A percentile compares a stretch with the other conserved stretches of the same genome.
Evolutionary conservation across 2,888 invertebrate species (phyloP).

Genomic region (Tubulanus polymorphus): DNA sequence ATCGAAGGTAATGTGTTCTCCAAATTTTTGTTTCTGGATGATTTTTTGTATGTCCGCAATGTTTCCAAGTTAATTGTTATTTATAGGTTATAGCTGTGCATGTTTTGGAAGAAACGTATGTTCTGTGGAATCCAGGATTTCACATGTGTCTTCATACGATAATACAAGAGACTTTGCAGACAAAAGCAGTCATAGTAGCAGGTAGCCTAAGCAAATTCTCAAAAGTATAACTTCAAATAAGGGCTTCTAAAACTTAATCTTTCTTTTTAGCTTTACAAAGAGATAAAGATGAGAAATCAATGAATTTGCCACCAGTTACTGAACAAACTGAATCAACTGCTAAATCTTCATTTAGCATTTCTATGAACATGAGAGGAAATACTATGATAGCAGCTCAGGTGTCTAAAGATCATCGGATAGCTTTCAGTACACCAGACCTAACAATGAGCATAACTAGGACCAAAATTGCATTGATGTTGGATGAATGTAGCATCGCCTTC

Average conservation of each 20-base stretch:
- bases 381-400: neutral
- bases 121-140: slow-evolving; percentile 38
- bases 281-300: too few relatives aligned
- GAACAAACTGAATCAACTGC: neutral
- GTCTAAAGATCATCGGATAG: neutral
- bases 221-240: too few relatives aligned
- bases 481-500: slow-evolving; percentile 21
- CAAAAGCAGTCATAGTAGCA: too few relatives aligned
- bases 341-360: neutral
- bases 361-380: neutral
- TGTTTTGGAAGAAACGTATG: slow-evolving; percentile 30
- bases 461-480: neutral
- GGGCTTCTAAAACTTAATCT: too few relatives aligned
- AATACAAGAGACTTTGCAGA: slow-evolving; percentile 35
- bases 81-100: slow-evolving; percentile 32
- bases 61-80: neutral
- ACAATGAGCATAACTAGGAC: neutral
- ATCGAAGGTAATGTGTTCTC: too few relatives aligned
- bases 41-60: neutral
- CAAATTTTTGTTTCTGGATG: too few relatives aligned
- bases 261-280: too few relatives aligned
- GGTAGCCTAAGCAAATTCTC: too few relatives aligned
- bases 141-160: slow-evolving; percentile 43
- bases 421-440: neutral
- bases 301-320: neutral